Conservation (phyloP, 2,797 vertebrate genomes). For the Poeciliopsis gracilis region DNA sequence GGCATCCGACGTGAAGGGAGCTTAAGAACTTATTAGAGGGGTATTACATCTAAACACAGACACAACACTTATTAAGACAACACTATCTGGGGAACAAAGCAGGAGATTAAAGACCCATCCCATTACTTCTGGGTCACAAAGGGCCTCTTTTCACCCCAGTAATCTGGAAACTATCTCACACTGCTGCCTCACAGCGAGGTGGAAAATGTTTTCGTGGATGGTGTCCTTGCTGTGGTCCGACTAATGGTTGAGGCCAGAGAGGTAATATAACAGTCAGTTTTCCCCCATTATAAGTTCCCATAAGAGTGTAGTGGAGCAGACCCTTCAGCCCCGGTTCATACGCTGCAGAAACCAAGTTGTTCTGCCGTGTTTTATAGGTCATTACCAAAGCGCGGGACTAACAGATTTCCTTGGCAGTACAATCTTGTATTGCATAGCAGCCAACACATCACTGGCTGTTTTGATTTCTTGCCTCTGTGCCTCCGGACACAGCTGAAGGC, state of each 20-base stretch:
- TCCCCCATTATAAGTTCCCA: slow-evolving; percentile 30
- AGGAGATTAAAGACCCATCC: slow-evolving; percentile 70
- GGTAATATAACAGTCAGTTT: slow-evolving; percentile 41
- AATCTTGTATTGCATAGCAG: slow-evolving; percentile 46
- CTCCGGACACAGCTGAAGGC: slow-evolving; percentile 71
- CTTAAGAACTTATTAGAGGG: slow-evolving; percentile 76
- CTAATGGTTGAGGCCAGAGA: slow-evolving; percentile 34
- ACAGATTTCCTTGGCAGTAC: slow-evolving; percentile 58
- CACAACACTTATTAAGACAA: slow-evolving; percentile 74
- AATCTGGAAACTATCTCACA: slow-evolving; percentile 72
- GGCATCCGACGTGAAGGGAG: slow-evolving; percentile 63
- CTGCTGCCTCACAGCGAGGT: slow-evolving; percentile 57
- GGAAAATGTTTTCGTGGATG: slow-evolving; percentile 43
- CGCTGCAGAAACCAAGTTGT: slow-evolving; percentile 45
- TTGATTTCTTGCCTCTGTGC: slow-evolving; percentile 78
- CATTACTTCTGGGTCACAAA: slow-evolving; percentile 62
- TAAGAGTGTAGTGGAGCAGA: slow-evolving; percentile 21
- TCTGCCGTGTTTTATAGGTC: slow-evolving; percentile 54
- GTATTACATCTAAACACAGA: slow-evolving; percentile 75
- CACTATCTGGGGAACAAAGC: slow-evolving; percentile 74
- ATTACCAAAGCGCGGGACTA: slow-evolving; percentile 60
- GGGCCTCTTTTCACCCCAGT: slow-evolving; percentile 59
- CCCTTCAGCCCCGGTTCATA: slow-evolving; percentile 37
- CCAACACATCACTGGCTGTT: slow-evolving; percentile 64
- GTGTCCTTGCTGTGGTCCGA: slow-evolving; percentile 38